Evolutionary conservation across 2,113 vertebrate species (phyloP).

Genomic region (Hippocampus guttulatus): DNA sequence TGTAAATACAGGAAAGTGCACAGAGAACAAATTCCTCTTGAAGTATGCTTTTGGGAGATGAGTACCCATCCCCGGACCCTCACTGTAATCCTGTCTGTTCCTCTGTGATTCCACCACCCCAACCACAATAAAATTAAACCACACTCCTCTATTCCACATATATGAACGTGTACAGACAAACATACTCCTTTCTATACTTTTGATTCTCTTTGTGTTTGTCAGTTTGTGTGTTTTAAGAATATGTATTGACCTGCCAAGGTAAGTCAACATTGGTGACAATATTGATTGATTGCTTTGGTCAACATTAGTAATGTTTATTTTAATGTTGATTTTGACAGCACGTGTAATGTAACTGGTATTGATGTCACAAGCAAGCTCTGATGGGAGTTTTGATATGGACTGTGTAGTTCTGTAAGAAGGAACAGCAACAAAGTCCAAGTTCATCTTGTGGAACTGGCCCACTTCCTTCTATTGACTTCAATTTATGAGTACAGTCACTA

Average conservation of each 20-base stretch:
- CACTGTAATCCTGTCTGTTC: not conserved
- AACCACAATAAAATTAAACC: not conserved
- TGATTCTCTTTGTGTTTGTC: not conserved
- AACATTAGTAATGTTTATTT: not conserved
- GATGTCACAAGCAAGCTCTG: not conserved
- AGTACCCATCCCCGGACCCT: not conserved
- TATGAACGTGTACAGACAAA: conserved; percentile 10
- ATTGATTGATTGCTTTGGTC: not conserved
- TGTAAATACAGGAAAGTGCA: not conserved
- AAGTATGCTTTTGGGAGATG: conserved; percentile 12
- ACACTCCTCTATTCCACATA: not conserved
- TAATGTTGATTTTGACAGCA: not conserved
- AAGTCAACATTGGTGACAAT: not conserved
- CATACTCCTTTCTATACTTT: conserved; percentile 4
- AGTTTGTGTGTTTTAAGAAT: not conserved
- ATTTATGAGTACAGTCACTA: not conserved
- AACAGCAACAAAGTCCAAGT: not conserved
- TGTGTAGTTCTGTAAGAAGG: not conserved
- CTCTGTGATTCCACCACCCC: not conserved
- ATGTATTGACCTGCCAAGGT: not conserved
- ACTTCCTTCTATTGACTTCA: not conserved
- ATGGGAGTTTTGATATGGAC: not conserved
- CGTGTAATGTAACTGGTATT: not conserved
- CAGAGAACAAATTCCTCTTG: not conserved
- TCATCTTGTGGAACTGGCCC: not conserved